phyloP scores from a whole-genome alignment of 2,888 invertebrate species.

The Laothoe populi region DNA sequence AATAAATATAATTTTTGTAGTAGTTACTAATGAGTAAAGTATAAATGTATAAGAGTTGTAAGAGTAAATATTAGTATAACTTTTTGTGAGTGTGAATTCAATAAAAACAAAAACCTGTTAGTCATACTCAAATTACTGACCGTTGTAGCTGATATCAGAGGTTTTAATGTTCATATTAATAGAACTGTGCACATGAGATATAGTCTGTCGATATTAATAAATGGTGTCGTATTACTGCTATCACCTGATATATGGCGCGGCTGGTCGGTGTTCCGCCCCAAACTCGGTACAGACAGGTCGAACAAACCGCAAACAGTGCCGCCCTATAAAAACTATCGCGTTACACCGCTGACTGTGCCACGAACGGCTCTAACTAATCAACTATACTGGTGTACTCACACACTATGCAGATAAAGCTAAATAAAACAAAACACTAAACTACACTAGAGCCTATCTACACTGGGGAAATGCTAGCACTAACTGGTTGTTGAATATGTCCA shows the following conservation, averaged over 20 bases:
- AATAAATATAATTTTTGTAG: too few relatives aligned
- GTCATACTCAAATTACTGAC: too few relatives aligned
- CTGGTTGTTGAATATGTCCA: too few relatives aligned
- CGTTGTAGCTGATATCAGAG: too few relatives aligned
- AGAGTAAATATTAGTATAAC: too few relatives aligned
- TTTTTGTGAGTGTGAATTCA: too few relatives aligned
- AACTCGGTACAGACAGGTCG: slow-evolving; percentile 2
- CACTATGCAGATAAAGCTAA: not conserved
- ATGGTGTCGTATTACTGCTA: not conserved
- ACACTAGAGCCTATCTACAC: too few relatives aligned
- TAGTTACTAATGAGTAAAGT: too few relatives aligned
- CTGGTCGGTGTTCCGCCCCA: slow-evolving; percentile 7
- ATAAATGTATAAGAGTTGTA: too few relatives aligned
- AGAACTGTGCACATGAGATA: not conserved
- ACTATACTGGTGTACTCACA: not conserved
- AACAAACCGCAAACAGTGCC: not conserved
- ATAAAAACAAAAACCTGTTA: too few relatives aligned
- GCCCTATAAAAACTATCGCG: slow-evolving; percentile 9
- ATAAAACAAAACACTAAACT: too few relatives aligned
- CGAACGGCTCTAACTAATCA: not conserved
- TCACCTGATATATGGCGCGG: not conserved
- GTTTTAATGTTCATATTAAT: not conserved
- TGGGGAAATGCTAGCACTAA: too few relatives aligned
- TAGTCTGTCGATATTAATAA: not conserved
- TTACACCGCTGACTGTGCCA: slow-evolving; percentile 7